A percentile compares a stretch with the other conserved stretches of the same genome.
Conservation (phyloP, 2,888 invertebrate species). For the Orchestes rusci region DNA sequence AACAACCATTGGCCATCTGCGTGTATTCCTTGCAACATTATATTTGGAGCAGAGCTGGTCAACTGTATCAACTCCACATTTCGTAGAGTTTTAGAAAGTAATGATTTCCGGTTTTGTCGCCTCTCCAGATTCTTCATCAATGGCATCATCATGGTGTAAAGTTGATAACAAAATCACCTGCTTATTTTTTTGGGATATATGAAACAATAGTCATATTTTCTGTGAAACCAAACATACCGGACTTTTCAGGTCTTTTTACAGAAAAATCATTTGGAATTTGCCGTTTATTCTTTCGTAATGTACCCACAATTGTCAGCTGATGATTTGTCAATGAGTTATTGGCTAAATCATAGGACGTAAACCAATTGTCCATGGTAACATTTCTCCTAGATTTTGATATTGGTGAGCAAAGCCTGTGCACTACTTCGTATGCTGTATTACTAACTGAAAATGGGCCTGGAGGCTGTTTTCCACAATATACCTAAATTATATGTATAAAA, state of each 20-base stretch:
- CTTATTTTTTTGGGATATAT: slow-evolving; percentile 25
- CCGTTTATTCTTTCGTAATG: slow-evolving; percentile 30
- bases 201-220: slow-evolving; percentile 23
- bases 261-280: slow-evolving; percentile 9
- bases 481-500: slow-evolving; percentile 30
- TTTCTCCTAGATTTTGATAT: slow-evolving; percentile 22
- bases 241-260: too few species aligned
- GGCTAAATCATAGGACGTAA: slow-evolving; percentile 17
- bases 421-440: slow-evolving; percentile 26
- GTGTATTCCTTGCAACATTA: slow-evolving; percentile 29
- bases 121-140: slow-evolving; percentile 15
- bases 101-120: slow-evolving; percentile 28
- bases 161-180: slow-evolving; percentile 27
- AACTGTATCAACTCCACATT: slow-evolving; percentile 32
- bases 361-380: slow-evolving; percentile 28
- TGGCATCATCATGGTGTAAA: slow-evolving; percentile 17
- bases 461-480: slow-evolving; percentile 31
- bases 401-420: slow-evolving; percentile 17
- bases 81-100: slow-evolving; percentile 30
- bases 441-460: slow-evolving; percentile 23
- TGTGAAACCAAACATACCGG: slow-evolving; percentile 25
- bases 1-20: slow-evolving; percentile 31
- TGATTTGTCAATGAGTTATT: slow-evolving; percentile 15
- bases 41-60: slow-evolving; percentile 33
- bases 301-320: slow-evolving; percentile 27